Percentiles rank a stretch among this genome's conserved stretches.
phyloP scores from a whole-genome alignment of 2,113 vertebrate genomes.

The Perca flavescens region DNA sequence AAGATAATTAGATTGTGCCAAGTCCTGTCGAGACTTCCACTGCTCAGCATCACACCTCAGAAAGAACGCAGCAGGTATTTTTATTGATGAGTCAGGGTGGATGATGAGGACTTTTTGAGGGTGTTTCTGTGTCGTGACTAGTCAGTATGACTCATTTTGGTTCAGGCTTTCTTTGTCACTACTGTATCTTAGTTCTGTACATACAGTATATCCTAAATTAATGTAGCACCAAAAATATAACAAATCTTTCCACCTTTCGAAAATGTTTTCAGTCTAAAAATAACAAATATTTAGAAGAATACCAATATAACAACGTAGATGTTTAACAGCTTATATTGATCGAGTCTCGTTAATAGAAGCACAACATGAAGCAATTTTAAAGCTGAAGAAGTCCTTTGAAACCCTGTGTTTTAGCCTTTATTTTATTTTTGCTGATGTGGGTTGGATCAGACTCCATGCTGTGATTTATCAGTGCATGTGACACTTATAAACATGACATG shows the following conservation, averaged over 20 bases:
- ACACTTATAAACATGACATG: conserved; percentile 27
- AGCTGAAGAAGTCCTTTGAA: conserved; percentile 1
- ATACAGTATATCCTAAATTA: background rate
- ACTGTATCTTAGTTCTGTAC: background rate
- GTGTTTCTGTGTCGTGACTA: conserved; percentile 32
- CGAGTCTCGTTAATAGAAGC: background rate
- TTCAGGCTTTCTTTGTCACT: conserved; percentile 16
- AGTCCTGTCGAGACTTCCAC: conserved; percentile 10
- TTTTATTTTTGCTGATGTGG: conserved; percentile 17
- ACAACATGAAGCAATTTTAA: background rate
- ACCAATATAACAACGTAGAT: background rate
- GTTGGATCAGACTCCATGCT: conserved; percentile 14
- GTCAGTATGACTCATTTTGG: conserved; percentile 38
- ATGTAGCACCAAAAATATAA: background rate
- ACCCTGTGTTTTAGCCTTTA: conserved; percentile 17
- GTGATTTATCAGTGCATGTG: conserved; percentile 37
- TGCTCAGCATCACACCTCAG: conserved; percentile 26
- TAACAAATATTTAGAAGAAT: conserved; percentile 7
- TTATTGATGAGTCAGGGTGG: conserved; percentile 22
- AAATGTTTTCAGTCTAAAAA: background rate
- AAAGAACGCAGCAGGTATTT: background rate
- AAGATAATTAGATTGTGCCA: conserved; percentile 43
- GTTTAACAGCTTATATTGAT: conserved; percentile 17
- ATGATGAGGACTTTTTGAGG: conserved; percentile 17
- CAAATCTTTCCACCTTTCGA: background rate